These are phyloP conservation scores for Pagrus major DNA, from an alignment of 2,113 vertebrate species.

Conservation along the genomic window DNA sequence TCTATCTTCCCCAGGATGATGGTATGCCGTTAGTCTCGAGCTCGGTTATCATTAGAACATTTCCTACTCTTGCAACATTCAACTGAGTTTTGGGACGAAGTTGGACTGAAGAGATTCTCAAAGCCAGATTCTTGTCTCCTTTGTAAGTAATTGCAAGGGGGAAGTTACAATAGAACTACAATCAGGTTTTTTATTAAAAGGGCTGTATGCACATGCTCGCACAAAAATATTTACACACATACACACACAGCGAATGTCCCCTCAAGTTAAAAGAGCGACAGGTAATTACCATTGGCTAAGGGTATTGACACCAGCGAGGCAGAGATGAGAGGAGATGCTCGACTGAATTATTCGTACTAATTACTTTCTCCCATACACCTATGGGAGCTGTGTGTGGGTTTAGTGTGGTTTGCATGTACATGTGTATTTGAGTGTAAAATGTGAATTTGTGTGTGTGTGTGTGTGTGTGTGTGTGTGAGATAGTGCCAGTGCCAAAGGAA, in stretches of 20 bases:
- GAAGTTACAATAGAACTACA: not conserved
- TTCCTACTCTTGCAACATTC: not conserved
- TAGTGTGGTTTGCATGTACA: constrained; percentile 31
- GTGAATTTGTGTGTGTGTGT: not conserved
- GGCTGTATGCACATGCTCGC: not conserved
- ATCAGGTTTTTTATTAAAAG: constrained; percentile 13
- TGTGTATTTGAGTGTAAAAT: constrained; percentile 22
- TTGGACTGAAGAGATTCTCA: constrained; percentile 9
- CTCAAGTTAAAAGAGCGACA: constrained; percentile 28
- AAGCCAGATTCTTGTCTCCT: not conserved
- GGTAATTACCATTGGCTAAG: constrained; percentile 55
- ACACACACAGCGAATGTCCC: constrained; percentile 12
- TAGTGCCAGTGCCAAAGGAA: constrained; percentile 24
- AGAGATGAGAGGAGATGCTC: constrained; percentile 46
- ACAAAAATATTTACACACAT: constrained; percentile 7
- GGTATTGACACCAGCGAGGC: constrained; percentile 37
- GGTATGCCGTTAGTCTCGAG: no score
- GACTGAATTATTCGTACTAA: constrained; percentile 62
- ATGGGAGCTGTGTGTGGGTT: constrained; percentile 29
- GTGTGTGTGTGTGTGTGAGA: constrained; percentile 6
- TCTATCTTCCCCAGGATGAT: no score
- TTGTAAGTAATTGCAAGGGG: constrained; percentile 15
- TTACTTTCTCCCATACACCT: constrained; percentile 45
- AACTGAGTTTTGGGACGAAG: constrained; percentile 7
- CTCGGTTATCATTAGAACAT: not conserved